A percentile compares a stretch with the other conserved stretches of the same genome.
These are phyloP conservation scores for Pipistrellus nathusii DNA, from an alignment of 2,797 vertebrate genomes.

Conservation along the genomic window DNA sequence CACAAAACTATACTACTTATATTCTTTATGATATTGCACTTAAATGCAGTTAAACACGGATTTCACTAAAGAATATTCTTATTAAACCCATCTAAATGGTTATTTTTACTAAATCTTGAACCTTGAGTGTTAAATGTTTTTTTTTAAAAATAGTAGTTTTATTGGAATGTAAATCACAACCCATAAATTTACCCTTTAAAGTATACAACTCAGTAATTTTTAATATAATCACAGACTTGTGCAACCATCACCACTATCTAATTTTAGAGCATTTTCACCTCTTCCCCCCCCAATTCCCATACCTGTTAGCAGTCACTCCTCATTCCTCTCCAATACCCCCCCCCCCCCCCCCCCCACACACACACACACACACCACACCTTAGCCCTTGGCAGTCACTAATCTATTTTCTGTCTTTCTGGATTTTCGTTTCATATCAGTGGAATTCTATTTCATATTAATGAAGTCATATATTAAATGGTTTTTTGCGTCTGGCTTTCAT, in stretches of 20 bases:
- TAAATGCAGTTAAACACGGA: slow-evolving; percentile 13
- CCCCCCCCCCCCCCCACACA: too few relatives aligned
- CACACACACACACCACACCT: background rate
- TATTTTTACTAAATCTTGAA: slow-evolving; percentile 46
- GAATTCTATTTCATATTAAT: background rate
- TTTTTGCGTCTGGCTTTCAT: slow-evolving; percentile 5
- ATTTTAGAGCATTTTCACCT: slow-evolving; percentile 57
- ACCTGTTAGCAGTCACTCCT: background rate
- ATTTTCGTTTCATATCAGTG: slow-evolving; percentile 46
- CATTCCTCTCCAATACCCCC: background rate
- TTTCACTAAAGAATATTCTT: slow-evolving; percentile 39
- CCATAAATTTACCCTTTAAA: slow-evolving; percentile 17
- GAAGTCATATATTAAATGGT: background rate
- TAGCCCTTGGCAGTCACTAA: background rate
- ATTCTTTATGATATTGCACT: slow-evolving; percentile 49
- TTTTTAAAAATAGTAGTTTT: slow-evolving; percentile 20
- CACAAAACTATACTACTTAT: background rate
- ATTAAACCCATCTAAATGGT: slow-evolving; percentile 30
- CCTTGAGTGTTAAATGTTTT: slow-evolving; percentile 1
- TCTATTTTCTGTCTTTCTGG: background rate
- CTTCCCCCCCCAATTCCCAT: background rate
- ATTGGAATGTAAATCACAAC: background rate
- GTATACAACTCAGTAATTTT: slow-evolving; percentile 11
- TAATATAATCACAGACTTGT: slow-evolving; percentile 10
- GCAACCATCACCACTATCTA: background rate